Evolutionary conservation across 2,888 invertebrate genomes (phyloP).

Genomic region (Choristoneura rosaceana): DNA sequence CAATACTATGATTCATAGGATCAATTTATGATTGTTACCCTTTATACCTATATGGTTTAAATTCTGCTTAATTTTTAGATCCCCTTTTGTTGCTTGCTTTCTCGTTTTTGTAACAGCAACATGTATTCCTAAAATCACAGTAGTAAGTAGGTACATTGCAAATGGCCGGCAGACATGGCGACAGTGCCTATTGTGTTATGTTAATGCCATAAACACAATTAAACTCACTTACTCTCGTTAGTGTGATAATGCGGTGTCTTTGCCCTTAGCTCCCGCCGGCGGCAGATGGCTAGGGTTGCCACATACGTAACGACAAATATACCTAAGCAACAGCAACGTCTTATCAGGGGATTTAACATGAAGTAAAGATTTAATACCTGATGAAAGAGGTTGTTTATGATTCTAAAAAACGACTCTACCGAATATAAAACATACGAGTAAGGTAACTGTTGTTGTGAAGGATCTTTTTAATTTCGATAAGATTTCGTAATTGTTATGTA

Average conservation of each 20-base stretch:
- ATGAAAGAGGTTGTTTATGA: no score
- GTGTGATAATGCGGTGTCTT: constrained; percentile 76
- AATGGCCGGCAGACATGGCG: constrained; percentile 52
- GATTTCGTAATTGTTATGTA: no score
- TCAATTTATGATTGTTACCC: no score
- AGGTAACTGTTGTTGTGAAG: no score
- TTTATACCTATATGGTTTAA: no score
- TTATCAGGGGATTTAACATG: no score
- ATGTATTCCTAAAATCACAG: background rate
- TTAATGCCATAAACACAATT: constrained; percentile 81
- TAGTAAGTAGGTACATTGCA: constrained; percentile 44
- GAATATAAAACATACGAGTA: no score
- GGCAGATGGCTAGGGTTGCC: constrained; percentile 33
- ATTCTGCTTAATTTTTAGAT: background rate
- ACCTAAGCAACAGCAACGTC: no score
- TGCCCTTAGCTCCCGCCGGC: constrained; percentile 62
- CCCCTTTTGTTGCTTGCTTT: background rate
- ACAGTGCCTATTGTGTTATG: constrained; percentile 70
- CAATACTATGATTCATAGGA: no score
- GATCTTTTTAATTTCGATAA: no score
- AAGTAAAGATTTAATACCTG: no score
- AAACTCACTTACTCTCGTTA: constrained; percentile 83
- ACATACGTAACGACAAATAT: background rate
- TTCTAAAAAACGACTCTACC: no score
- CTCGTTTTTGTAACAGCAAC: background rate